These are phyloP conservation scores for Panopea generosa DNA, from an alignment of 2,888 invertebrate genomes.

Conservation along the genomic window DNA sequence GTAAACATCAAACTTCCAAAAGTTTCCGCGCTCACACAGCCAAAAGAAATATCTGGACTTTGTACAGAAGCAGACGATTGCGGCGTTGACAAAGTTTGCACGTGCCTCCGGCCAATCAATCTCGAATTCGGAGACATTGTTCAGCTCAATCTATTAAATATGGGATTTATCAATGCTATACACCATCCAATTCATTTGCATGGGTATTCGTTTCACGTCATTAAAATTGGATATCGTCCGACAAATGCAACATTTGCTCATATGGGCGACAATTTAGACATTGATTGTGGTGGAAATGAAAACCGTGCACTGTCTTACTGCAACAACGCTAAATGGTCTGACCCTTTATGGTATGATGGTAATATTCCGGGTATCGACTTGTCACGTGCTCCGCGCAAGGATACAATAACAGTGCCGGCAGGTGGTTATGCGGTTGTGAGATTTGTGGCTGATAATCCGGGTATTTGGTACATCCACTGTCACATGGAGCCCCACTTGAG, in stretches of 20 bases:
- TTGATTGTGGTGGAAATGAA: slow-evolving; percentile 55
- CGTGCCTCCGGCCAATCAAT: slow-evolving; percentile 60
- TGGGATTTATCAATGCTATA: slow-evolving; percentile 57
- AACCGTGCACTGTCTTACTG: not conserved
- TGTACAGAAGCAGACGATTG: slow-evolving; percentile 59
- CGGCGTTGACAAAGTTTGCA: slow-evolving; percentile 58
- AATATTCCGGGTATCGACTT: slow-evolving; percentile 67
- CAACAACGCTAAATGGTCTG: slow-evolving; percentile 66
- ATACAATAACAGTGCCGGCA: too few species aligned
- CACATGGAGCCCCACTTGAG: slow-evolving; percentile 72
- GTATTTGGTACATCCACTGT: slow-evolving; percentile 78
- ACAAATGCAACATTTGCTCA: slow-evolving; percentile 40
- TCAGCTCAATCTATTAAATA: slow-evolving; percentile 70
- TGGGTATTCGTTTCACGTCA: slow-evolving; percentile 76
- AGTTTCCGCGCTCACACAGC: slow-evolving; percentile 65
- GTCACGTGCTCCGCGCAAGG: slow-evolving; percentile 56
- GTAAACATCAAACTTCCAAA: slow-evolving; percentile 38
- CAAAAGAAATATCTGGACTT: slow-evolving; percentile 46
- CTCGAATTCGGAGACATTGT: slow-evolving; percentile 62
- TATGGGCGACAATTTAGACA: slow-evolving; percentile 58
- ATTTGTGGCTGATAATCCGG: slow-evolving; percentile 78
- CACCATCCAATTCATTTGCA: slow-evolving; percentile 79
- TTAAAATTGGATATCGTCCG: slow-evolving; percentile 70
- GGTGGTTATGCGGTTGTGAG: slow-evolving; percentile 76
- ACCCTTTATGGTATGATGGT: slow-evolving; percentile 65